A percentile compares a stretch with the other conserved stretches of the same genome.
Evolutionary conservation across 2,113 vertebrate genomes (phyloP).

Genomic region (Mesocricetus auratus): DNA sequence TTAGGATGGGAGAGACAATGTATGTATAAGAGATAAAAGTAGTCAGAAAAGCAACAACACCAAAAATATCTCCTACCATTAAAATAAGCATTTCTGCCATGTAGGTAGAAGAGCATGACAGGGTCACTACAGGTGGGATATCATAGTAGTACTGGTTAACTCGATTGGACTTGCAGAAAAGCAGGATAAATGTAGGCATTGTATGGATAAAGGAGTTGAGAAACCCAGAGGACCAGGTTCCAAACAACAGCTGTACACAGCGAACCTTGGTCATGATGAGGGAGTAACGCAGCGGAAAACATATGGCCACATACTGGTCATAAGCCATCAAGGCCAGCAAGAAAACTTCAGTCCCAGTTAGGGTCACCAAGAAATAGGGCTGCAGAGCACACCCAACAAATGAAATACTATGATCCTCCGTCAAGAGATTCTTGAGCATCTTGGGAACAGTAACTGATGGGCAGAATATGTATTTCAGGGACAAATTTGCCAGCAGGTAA

Average conservation of each 20-base stretch:
- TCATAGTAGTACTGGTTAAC: slow-evolving; percentile 65
- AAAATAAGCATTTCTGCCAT: slow-evolving; percentile 29
- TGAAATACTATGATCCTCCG: not conserved
- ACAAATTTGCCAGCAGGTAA: not conserved
- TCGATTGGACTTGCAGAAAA: slow-evolving; percentile 39
- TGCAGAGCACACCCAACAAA: slow-evolving; percentile 27
- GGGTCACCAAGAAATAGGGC: slow-evolving; percentile 37
- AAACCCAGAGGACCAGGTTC: slow-evolving; percentile 45
- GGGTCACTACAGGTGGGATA: not conserved
- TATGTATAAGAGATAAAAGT: too few relatives aligned
- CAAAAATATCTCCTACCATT: not conserved
- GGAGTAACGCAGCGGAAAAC: slow-evolving; percentile 44
- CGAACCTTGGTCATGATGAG: slow-evolving; percentile 38
- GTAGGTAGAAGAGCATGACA: slow-evolving; percentile 35
- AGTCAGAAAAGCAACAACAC: too few relatives aligned
- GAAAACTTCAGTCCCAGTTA: slow-evolving; percentile 26
- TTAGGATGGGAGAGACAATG: too few relatives aligned
- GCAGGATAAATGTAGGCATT: not conserved
- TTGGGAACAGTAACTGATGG: slow-evolving; percentile 24
- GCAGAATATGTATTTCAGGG: not conserved
- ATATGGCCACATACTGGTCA: slow-evolving; percentile 68
- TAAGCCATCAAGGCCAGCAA: slow-evolving; percentile 70
- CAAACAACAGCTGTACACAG: not conserved
- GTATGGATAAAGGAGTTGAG: slow-evolving; percentile 30
- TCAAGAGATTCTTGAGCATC: slow-evolving; percentile 7